Conservation (phyloP, 2,888 invertebrate genomes). For the Dugesia japonica region DNA sequence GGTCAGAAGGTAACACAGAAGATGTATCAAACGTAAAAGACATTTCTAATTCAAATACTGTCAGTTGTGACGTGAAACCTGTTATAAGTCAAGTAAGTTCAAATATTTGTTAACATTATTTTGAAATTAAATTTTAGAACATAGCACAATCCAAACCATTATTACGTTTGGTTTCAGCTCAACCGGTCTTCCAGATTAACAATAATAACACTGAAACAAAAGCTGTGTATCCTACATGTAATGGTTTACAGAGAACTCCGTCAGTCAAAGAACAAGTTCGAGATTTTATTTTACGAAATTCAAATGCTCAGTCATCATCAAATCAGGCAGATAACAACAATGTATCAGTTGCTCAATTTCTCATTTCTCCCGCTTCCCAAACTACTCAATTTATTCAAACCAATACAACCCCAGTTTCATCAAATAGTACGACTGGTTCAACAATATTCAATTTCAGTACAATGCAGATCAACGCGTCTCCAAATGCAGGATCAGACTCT, state of each 20-base stretch:
- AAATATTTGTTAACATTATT: too few species aligned
- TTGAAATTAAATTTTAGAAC: too few species aligned
- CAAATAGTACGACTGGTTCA: neutral
- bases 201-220: neutral
- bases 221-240: neutral
- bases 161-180: neutral
- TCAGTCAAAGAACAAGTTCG: slow-evolving; percentile 16
- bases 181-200: neutral
- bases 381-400: neutral
- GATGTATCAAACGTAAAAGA: neutral
- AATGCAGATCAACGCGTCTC: slow-evolving; percentile 20
- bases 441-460: neutral
- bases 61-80: too few species aligned
- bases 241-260: slow-evolving; percentile 3
- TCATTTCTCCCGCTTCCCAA: neutral
- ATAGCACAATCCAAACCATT: neutral
- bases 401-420: neutral
- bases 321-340: neutral
- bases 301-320: neutral
- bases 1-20: neutral
- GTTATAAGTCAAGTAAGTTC: too few species aligned
- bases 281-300: slow-evolving; percentile 4
- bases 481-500: neutral
- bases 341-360: slow-evolving; percentile 12
- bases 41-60: neutral